phyloP scores from a whole-genome alignment of 2,888 invertebrate genomes.

The Stictocephala bisonia region DNA sequence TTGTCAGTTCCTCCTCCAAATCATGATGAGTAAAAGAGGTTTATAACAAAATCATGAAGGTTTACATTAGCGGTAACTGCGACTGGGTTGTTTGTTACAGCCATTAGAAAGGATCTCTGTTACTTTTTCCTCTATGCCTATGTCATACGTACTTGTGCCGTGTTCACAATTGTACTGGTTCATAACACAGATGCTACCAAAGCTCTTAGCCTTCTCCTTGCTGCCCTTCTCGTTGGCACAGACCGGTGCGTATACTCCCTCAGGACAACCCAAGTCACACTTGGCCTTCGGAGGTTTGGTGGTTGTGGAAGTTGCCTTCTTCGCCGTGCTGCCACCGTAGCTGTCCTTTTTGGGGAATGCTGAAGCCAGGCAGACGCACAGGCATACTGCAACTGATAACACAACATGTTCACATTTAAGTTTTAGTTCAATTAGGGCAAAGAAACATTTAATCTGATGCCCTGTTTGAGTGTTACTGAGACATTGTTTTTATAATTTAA shows the following conservation, averaged over 20 bases:
- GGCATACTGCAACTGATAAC: conserved; percentile 17
- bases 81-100: too few relatives aligned
- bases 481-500: too few relatives aligned
- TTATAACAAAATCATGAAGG: too few relatives aligned
- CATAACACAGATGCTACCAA: conserved; percentile 53
- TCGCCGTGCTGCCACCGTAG: conserved; percentile 5
- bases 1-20: too few relatives aligned
- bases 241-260: conserved; percentile 45
- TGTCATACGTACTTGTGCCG: conserved; percentile 48
- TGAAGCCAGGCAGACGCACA: conserved; percentile 28
- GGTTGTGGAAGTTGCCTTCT: conserved; percentile 22
- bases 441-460: too few relatives aligned
- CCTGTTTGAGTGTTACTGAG: too few relatives aligned
- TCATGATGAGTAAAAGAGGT: too few relatives aligned
- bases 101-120: too few relatives aligned
- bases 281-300: conserved; percentile 34
- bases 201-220: conserved; percentile 49
- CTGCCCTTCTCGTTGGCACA: conserved; percentile 50
- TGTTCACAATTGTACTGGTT: conserved; percentile 55
- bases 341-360: conserved; percentile 39
- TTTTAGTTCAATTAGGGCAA: too few relatives aligned
- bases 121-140: too few relatives aligned
- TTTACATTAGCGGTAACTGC: too few relatives aligned
- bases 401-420: too few relatives aligned
- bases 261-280: conserved; percentile 43